phyloP scores from a whole-genome alignment of 1,140 invertebrate species.

The Psix sp. region DNA sequence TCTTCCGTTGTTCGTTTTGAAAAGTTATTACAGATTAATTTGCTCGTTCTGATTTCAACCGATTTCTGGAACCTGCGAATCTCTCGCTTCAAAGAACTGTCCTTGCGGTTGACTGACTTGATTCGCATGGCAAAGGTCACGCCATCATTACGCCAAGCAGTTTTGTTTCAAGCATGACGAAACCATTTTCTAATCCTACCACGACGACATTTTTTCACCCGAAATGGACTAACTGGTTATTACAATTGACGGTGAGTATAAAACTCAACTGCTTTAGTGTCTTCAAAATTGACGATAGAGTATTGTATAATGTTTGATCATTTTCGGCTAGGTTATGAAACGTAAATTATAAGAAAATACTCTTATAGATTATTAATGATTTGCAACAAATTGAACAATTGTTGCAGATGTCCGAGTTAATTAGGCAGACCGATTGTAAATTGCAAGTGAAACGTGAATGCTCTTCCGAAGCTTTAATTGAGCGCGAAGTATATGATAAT shows the following conservation, averaged over 20 bases:
- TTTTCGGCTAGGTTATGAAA: no score
- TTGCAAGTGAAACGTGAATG: conserved; percentile 19
- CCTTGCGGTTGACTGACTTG: conserved; percentile 47
- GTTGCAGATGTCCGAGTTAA: conserved; percentile 20
- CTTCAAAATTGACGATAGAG: no score
- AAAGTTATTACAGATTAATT: conserved; percentile 37
- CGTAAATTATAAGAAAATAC: no score
- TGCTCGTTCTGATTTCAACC: conserved; percentile 23
- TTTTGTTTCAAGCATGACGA: conserved; percentile 29
- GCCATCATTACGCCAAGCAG: conserved; percentile 36
- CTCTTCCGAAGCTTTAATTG: conserved; percentile 53
- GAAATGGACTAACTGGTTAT: conserved; percentile 36
- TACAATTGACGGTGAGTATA: conserved; percentile 13
- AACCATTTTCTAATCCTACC: conserved; percentile 36
- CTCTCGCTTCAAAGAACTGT: conserved; percentile 32
- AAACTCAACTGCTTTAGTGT: no score
- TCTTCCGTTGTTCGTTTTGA: conserved; percentile 1
- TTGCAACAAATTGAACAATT: not conserved
- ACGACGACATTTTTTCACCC: conserved; percentile 28
- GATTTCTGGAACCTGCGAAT: conserved; percentile 43
- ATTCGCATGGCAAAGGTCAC: conserved; percentile 45
- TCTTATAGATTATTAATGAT: not conserved
- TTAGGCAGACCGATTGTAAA: conserved; percentile 9
- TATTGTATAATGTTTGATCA: no score
- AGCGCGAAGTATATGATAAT: conserved; percentile 61